phyloP scores from a whole-genome alignment of 2,113 vertebrate species.

The Notiomystis cincta region DNA sequence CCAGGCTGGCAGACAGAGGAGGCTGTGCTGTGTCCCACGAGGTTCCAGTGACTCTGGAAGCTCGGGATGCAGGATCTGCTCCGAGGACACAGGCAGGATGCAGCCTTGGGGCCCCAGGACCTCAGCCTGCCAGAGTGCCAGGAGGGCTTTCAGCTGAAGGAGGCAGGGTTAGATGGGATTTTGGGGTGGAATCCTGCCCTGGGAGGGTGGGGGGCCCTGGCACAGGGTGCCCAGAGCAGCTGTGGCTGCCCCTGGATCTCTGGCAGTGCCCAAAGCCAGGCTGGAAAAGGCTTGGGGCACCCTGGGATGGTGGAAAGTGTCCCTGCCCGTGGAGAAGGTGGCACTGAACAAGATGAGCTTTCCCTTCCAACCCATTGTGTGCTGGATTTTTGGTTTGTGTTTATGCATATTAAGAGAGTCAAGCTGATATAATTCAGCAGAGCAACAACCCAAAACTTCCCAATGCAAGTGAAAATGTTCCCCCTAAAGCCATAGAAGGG shows the following conservation, averaged over 20 bases:
- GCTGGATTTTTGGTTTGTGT: background rate
- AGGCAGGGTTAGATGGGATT: background rate
- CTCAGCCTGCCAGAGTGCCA: background rate
- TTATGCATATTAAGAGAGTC: background rate
- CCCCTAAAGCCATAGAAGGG: background rate
- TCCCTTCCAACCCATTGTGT: background rate
- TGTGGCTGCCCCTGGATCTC: background rate
- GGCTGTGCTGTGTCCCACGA: background rate
- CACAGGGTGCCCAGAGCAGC: background rate
- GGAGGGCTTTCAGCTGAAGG: background rate
- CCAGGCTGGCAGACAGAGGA: background rate
- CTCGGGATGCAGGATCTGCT: too few relatives aligned
- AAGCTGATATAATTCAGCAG: background rate
- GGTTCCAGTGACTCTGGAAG: background rate
- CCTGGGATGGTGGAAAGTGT: background rate
- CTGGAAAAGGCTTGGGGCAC: background rate
- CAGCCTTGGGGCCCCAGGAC: background rate
- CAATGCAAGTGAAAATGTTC: background rate
- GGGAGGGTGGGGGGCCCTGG: background rate
- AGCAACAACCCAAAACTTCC: background rate
- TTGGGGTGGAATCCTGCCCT: background rate
- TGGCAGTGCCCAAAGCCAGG: background rate
- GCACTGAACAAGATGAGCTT: background rate
- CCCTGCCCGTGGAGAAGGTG: background rate
- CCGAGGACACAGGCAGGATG: too few relatives aligned